Evolutionary conservation across 2,888 invertebrate species (phyloP).

Genomic region (Napeogenes sylphis): DNA sequence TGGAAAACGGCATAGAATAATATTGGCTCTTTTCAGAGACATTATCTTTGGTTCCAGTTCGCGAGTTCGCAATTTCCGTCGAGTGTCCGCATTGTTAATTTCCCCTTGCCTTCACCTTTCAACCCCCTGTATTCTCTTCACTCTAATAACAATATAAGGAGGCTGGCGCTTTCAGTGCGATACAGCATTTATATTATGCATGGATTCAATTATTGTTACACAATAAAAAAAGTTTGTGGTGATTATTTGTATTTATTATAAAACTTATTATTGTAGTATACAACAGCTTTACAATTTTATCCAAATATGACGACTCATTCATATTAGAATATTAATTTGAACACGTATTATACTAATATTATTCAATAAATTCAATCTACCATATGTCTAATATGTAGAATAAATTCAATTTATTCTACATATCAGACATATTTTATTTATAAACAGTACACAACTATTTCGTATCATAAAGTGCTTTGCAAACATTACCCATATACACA

Average conservation of each 20-base stretch:
- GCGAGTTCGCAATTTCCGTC: slow-evolving; percentile 47
- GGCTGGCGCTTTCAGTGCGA: background rate
- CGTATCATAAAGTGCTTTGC: background rate
- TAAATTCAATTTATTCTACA: no score
- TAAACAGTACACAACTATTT: background rate
- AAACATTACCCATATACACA: background rate
- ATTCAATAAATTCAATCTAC: no score
- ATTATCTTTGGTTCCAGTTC: slow-evolving; percentile 45
- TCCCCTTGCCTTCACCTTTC: slow-evolving; percentile 11
- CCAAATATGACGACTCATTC: no score
- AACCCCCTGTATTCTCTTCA: background rate
- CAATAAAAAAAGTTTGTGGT: no score
- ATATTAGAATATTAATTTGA: no score
- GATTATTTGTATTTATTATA: no score
- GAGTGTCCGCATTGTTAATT: slow-evolving; percentile 30
- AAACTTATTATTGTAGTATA: no score
- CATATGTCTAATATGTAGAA: no score
- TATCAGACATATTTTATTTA: no score
- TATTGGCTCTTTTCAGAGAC: slow-evolving; percentile 40
- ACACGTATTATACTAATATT: no score
- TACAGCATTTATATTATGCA: background rate
- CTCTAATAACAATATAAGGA: slow-evolving; percentile 2
- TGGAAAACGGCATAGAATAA: slow-evolving; percentile 42
- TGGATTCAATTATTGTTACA: background rate
- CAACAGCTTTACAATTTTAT: no score